phyloP scores from a whole-genome alignment of 2,797 vertebrate genomes.

The Yasuhikotakia modesta region DNA sequence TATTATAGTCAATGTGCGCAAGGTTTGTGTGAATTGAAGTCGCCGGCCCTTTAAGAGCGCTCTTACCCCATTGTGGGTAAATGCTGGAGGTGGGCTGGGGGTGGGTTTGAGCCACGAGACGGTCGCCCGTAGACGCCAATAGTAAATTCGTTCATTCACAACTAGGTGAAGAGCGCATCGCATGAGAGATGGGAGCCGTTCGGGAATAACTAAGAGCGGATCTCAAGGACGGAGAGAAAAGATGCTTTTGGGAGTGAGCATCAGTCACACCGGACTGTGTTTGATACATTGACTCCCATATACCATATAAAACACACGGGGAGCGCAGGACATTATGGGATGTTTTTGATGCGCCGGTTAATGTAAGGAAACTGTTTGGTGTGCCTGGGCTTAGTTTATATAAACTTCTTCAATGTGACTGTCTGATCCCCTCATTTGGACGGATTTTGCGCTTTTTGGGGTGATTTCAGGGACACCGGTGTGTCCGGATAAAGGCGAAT shows the following conservation, averaged over 20 bases:
- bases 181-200: slow-evolving; percentile 37
- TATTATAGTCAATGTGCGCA: not conserved
- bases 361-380: slow-evolving; percentile 16
- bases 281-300: slow-evolving; percentile 24
- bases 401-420: slow-evolving; percentile 51
- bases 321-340: slow-evolving; percentile 20
- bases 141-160: slow-evolving; percentile 61
- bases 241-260: slow-evolving; percentile 30
- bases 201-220: slow-evolving; percentile 12
- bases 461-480: slow-evolving; percentile 32
- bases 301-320: slow-evolving; percentile 13
- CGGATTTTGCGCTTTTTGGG: slow-evolving; percentile 38
- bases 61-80: slow-evolving; percentile 40
- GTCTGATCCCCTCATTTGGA: not conserved
- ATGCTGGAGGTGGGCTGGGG: slow-evolving; percentile 50
- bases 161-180: slow-evolving; percentile 35
- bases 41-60: slow-evolving; percentile 75
- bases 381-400: slow-evolving; percentile 43
- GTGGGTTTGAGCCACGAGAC: slow-evolving; percentile 60
- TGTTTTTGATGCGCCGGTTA: slow-evolving; percentile 49
- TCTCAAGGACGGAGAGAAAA: slow-evolving; percentile 15
- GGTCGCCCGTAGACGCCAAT: slow-evolving; percentile 56
- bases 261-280: not conserved
- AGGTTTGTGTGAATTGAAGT: not conserved
- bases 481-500: slow-evolving; percentile 16